These are phyloP conservation scores for Emydoidea blandingii DNA, from an alignment of 2,797 vertebrate species.

Conservation along the genomic window DNA sequence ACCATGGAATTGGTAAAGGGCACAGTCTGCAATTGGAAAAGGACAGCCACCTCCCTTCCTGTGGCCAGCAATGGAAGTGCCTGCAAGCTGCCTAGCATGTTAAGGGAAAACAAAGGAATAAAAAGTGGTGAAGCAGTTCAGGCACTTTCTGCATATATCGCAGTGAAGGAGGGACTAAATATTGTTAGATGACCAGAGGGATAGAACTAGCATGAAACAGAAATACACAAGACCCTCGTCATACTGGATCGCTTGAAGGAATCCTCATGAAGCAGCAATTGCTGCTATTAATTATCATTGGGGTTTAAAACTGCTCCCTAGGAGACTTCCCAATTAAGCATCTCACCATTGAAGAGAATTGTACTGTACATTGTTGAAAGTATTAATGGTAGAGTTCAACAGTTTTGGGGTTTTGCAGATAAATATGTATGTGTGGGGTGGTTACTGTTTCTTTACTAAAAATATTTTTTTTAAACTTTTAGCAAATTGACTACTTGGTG, in stretches of 20 bases:
- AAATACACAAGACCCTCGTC: background rate
- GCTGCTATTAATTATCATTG: background rate
- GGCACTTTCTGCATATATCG: fast-evolving
- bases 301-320: background rate
- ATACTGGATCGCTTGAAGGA: background rate
- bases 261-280: fast-evolving
- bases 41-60: background rate
- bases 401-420: background rate
- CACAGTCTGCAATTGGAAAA: background rate
- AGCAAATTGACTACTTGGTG: slow-evolving; percentile 95
- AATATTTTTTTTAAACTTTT: slow-evolving; percentile 62
- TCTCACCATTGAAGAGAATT: background rate
- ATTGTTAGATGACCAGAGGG: background rate
- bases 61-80: fast-evolving
- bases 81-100: background rate
- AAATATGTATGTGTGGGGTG: background rate
- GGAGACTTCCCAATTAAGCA: background rate
- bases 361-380: background rate
- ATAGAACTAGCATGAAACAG: background rate
- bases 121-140: background rate
- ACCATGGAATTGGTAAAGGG: fast-evolving
- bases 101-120: background rate
- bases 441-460: background rate
- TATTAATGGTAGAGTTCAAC: background rate
- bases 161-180: background rate